Conservation (phyloP, 2,888 invertebrate species). For the Athalia rosae region DNA sequence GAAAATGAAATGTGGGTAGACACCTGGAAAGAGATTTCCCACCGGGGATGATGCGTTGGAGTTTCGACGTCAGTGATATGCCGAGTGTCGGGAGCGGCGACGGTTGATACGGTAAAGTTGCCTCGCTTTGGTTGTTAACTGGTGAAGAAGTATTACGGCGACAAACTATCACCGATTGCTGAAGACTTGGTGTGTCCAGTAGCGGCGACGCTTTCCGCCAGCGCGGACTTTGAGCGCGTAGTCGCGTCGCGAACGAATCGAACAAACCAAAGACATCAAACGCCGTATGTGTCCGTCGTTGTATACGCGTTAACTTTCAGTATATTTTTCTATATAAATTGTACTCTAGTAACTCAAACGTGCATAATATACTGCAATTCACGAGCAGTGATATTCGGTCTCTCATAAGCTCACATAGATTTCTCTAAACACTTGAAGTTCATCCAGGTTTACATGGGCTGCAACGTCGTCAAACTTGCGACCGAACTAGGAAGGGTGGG, state of each 20-base stretch:
- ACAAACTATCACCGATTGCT: constrained; percentile 43
- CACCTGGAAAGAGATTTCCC: no score
- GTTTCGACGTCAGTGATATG: no score
- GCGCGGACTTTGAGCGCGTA: constrained; percentile 52
- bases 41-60: no score
- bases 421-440: no score
- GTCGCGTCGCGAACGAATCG: constrained; percentile 7
- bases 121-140: constrained; percentile 16
- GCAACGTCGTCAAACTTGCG: no score
- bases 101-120: not conserved
- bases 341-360: no score
- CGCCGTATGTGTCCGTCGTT: not conserved
- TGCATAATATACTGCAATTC: no score
- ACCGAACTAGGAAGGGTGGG: no score
- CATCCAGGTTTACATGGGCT: no score
- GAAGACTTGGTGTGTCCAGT: constrained; percentile 52
- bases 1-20: no score
- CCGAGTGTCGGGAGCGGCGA: not conserved
- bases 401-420: no score
- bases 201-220: constrained; percentile 60
- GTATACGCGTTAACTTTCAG: not conserved
- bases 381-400: no score
- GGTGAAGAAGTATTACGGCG: constrained; percentile 37
- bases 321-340: not conserved
- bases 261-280: not conserved